Evolutionary conservation across 2,797 vertebrate genomes (phyloP), one percentile per base, ranked within the genome.

Genomic region (Sebastes hubbsi): DNA sequence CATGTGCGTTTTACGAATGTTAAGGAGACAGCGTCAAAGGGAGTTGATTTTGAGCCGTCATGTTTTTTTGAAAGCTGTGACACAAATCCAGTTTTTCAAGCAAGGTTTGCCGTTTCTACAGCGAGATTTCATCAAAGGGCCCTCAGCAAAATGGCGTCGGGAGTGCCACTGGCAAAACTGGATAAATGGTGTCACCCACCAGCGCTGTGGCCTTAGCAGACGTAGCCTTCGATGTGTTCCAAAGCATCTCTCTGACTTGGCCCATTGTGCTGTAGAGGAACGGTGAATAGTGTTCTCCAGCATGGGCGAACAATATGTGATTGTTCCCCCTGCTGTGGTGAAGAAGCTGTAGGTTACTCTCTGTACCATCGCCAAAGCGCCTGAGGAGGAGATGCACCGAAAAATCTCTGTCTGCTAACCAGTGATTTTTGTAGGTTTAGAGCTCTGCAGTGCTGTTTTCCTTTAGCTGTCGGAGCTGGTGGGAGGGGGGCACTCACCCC

Each of bases 281-380:
- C 86, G 90, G 91, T 91, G 91, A 94, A 94, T 93, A 91, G 91
- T 91, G 90, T 92, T 94, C 92, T 90, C 88, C 94, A 88, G 90
- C 91, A 81, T 92, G 89, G 87, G 89, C 82, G 89, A 94, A 95
- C 95, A 95, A 95, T 95, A 92, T 91, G 89, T 80, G 88, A 94
- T 94, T 95, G 95, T 95, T 92, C 85, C 87, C 88, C 88, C 87
- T 76, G 88, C 93, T 89, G 90, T 87, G 91, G 79, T 64, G 75
- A 89, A 91, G 92, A 92, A 89, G 90, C 93, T 83, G 91, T 91
- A 93, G 92, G 94, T 93, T 93, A 92, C 90, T 93, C 91, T 90
- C 92, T 93, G 95, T 95, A 94, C 94, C 94, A 94, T 95, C 93
- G 90, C 93, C 90, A 91, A 87, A 88, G 88, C 42, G 83, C 86